Base-by-base conservation (phyloP, 2,888 invertebrate genomes). In the Diaprepes abbreviatus region DNA sequence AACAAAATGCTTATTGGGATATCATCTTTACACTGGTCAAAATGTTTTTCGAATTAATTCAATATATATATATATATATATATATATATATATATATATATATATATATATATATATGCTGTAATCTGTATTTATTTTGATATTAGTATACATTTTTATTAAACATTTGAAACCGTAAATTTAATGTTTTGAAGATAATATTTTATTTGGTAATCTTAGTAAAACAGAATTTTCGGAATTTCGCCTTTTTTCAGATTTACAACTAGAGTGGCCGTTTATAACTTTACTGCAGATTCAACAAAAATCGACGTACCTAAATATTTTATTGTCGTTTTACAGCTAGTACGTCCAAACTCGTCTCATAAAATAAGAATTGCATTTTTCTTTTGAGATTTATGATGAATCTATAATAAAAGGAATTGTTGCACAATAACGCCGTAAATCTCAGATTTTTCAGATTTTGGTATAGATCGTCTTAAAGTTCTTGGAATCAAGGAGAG, bases 291-390 rank as follows among this genome's bases (percentile, higher is more conserved):
- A 35, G 24, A 43, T 54, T 38, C 43, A 54, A 33, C 43, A 54
- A 14, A 68, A 57, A 58, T 58, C 58, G 31, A 38, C 43, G 36
- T 57, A 45, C 43, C 52, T 59, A 59, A 59, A 64, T 58, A 64
- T 69, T 69, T 69, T 64, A 63, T 69, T 64, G 57, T 50, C 33
- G 33, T 64, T 63, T 63, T 58, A 64, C 50, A 63, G 14, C 62
- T 14, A 52, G 57, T 50, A 48, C 33, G 63, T 62, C 40, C 40
- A n/a, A 66, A 38, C 33, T 52, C 24, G 9, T 14, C 31, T 33
- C 58, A 50, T 69, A 69, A 67, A 69, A 58, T 64, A 43, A 57
- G 58, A 33, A 69, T 69, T 64, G 64, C 64, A 64, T 69, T 64
- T 69, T 64, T 64, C 63, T 58, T 33, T 59, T 21, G 28, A 59